Conservation (phyloP, 2,888 invertebrate genomes). For the Holacanthella duospinosa region DNA sequence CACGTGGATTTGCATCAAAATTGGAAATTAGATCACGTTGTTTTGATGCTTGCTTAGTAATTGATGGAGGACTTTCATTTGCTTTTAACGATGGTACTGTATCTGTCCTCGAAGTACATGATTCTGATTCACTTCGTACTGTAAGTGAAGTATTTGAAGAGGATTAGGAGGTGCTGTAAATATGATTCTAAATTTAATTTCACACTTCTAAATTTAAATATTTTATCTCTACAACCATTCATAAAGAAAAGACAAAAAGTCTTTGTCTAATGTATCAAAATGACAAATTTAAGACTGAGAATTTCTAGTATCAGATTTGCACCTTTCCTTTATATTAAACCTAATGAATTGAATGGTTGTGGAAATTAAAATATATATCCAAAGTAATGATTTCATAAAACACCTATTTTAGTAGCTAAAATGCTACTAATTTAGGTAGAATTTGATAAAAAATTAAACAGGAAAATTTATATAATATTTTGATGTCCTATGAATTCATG, state of each 20-base stretch:
- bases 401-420: no score
- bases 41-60: constrained; percentile 78
- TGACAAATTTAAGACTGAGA: not conserved
- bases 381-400: no score
- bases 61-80: constrained; percentile 90
- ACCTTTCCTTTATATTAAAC: no score
- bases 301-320: no score
- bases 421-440: no score
- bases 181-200: not conserved
- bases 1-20: constrained; percentile 63
- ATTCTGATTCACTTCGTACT: constrained; percentile 79
- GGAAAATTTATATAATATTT: no score
- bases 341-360: no score
- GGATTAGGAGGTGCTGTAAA: constrained; percentile 10
- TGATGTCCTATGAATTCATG: no score
- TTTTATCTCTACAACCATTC: not conserved
- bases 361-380: no score
- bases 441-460: no score
- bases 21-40: constrained; percentile 78
- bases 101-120: constrained; percentile 68
- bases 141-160: constrained; percentile 25
- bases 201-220: not conserved
- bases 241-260: no score
- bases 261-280: not conserved
- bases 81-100: constrained; percentile 88